Conservation (phyloP, 2,888 invertebrate genomes). For the Hemithea aestivaria region DNA sequence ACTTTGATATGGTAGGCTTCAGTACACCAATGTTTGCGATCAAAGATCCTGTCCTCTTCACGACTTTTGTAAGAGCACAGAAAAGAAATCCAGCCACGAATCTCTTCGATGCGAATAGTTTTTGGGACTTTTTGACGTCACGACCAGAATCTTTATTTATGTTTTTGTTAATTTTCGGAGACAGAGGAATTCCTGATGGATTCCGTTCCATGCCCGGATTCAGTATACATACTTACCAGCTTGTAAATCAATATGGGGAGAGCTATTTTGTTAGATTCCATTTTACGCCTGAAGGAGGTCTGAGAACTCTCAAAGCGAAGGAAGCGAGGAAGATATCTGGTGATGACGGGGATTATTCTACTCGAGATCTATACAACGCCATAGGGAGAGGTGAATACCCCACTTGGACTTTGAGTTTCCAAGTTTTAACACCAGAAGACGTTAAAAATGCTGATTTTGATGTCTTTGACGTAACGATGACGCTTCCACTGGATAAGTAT, state of each 20-base stretch:
- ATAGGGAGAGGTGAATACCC: constrained; percentile 86
- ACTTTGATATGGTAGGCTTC: constrained; percentile 93
- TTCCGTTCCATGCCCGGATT: constrained; percentile 95
- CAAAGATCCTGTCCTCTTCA: constrained; percentile 91
- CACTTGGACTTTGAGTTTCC: constrained; percentile 87
- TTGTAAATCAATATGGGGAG: constrained; percentile 85
- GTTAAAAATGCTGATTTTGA: constrained; percentile 87
- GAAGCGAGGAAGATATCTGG: constrained; percentile 82
- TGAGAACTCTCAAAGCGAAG: constrained; percentile 84
- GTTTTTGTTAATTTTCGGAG: constrained; percentile 87
- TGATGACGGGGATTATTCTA: constrained; percentile 91
- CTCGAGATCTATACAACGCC: constrained; percentile 90
- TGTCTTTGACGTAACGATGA: constrained; percentile 94
- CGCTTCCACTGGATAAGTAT: constrained; percentile 87
- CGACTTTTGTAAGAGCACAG: constrained; percentile 94
- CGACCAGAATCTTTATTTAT: constrained; percentile 93
- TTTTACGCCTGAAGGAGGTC: constrained; percentile 91
- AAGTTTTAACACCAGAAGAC: constrained; percentile 90
- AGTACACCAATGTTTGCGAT: constrained; percentile 94
- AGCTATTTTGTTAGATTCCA: constrained; percentile 91
- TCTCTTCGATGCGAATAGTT: constrained; percentile 91
- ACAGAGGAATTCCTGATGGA: constrained; percentile 94
- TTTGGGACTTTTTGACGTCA: constrained; percentile 94
- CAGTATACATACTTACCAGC: constrained; percentile 92
- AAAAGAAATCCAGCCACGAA: constrained; percentile 94